A percentile compares a stretch with the other conserved stretches of the same genome.
Conservation (phyloP, 1,140 invertebrate genomes). For the Elysia chlorotica region DNA sequence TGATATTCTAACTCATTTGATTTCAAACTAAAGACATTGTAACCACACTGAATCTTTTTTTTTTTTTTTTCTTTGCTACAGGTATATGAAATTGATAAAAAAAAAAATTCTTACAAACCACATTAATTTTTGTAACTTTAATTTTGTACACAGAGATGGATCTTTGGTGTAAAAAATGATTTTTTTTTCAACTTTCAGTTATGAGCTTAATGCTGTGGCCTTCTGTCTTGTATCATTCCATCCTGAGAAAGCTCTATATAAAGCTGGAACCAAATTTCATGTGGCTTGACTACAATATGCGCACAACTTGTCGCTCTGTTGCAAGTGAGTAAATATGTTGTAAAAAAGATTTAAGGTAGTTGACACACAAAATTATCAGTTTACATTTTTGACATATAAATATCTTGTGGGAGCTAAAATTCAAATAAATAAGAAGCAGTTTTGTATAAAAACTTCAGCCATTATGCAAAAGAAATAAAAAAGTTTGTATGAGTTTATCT, state of each 20-base stretch:
- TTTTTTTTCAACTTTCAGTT: slow-evolving; percentile 30
- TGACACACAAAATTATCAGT: no score
- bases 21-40: no score
- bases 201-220: slow-evolving; percentile 51
- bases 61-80: no score
- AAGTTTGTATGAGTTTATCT: background rate
- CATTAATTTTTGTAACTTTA: no score
- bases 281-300: slow-evolving; percentile 43
- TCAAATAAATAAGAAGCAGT: background rate
- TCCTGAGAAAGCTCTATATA: slow-evolving; percentile 42
- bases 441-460: background rate
- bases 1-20: no score
- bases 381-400: background rate
- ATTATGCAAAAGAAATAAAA: background rate
- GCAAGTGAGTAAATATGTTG: slow-evolving; percentile 19
- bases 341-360: no score
- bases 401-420: background rate
- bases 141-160: no score
- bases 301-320: slow-evolving; percentile 6
- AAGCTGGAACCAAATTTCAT: slow-evolving; percentile 44
- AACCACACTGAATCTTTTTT: no score
- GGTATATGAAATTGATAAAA: no score
- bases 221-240: slow-evolving; percentile 47
- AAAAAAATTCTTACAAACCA: no score
- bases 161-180: no score